Evolutionary conservation across 2,113 vertebrate species (phyloP), one percentile per base, ranked within the genome.

Genomic region (Holacanthus passer): DNA sequence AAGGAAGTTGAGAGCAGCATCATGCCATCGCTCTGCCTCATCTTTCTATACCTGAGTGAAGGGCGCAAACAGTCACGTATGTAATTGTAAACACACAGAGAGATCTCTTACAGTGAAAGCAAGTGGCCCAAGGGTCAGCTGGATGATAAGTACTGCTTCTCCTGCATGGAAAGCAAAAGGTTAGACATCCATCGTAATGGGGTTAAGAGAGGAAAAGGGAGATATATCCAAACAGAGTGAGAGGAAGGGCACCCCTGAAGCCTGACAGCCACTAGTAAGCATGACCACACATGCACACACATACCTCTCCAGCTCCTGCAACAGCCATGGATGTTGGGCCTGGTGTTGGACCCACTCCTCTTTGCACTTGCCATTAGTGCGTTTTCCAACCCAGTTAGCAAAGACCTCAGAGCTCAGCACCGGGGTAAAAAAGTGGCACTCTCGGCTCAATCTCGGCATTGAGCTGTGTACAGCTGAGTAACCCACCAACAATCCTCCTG

Each of bases 381-480:
- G 58, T 88, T 91, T 91, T 91, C 84, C 79, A 82, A 77, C 84
- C 77, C 79, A 87, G 88, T 87, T 86, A 78, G 86, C 84, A 83
- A 73, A 87, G 63, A 89, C 83, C 78, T 90, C 53, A 72, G 56
- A 82, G 79, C 79, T 81, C 79, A 75, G 82, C 74, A 85, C 73
- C 4, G 17, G 50, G 87, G 69, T 86, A 67, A 80, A 83, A 50
- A 84, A 69, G 58, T 50, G 66, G 73, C 45, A 74, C 70, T 77
- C 65, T 47, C 1, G 12, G 48, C 59, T 81, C 55, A 65, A 67
- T 79, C 50, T 79, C 32, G 19, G 75, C 66, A 63, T 56, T 56
- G 52, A 83, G 77, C 77, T 43, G 77, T 72, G 63, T 47, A 83
- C 41, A 85, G 66, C 58, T 72, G 58, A 80, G 78, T 66, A 81